phyloP scores from a whole-genome alignment of 2,113 vertebrate species.

The Oryzias javanicus region DNA sequence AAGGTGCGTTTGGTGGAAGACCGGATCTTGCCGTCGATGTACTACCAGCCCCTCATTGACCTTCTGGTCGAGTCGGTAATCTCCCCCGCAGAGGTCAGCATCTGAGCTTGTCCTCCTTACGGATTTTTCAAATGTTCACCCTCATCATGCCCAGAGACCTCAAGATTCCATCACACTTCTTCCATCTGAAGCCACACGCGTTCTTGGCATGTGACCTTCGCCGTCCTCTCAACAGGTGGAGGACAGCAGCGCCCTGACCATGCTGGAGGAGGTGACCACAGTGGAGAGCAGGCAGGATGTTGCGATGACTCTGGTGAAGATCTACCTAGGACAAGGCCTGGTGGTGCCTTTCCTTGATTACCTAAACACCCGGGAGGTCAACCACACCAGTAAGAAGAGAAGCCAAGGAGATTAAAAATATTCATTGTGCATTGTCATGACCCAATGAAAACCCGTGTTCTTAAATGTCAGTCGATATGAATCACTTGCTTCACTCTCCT shows the following conservation, averaged over 20 bases:
- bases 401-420: background rate
- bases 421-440: background rate
- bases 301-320: constrained; percentile 88
- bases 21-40: constrained; percentile 77
- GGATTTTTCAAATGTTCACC: constrained; percentile 18
- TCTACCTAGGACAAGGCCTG: constrained; percentile 86
- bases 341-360: constrained; percentile 86
- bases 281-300: constrained; percentile 88
- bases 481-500: constrained; percentile 31
- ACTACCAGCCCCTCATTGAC: constrained; percentile 84
- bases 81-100: constrained; percentile 64
- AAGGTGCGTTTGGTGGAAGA: constrained; percentile 85
- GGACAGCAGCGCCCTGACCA: constrained; percentile 74
- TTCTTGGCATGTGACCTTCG: background rate
- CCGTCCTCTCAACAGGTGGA: constrained; percentile 67
- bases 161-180: constrained; percentile 8
- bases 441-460: background rate
- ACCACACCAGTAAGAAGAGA: constrained; percentile 83
- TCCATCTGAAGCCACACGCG: background rate
- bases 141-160: constrained; percentile 2
- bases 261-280: constrained; percentile 85
- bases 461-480: constrained; percentile 28
- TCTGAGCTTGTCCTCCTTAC: constrained; percentile 12
- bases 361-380: constrained; percentile 83
- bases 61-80: constrained; percentile 84